Evolutionary conservation across 1,140 invertebrate species (phyloP).

Genomic region (Platyscapa corneri): DNA sequence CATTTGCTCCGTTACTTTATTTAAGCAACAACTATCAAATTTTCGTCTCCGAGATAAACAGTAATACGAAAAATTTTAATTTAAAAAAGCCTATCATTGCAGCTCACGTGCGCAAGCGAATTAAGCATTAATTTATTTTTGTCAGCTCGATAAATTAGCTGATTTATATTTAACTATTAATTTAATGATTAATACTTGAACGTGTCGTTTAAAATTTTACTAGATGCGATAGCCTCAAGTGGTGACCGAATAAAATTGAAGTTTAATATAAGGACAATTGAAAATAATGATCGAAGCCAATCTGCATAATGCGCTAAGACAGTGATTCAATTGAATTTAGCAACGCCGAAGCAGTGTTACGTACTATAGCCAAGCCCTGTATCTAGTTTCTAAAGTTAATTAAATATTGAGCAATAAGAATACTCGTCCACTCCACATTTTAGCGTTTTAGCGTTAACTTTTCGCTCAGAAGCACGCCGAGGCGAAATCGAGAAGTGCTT

Average conservation of each 20-base stretch:
- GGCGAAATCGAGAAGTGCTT: neutral
- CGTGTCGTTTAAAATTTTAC: neutral
- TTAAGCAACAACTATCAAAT: too few relatives aligned
- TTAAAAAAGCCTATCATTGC: neutral
- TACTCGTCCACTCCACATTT: neutral
- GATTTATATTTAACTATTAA: neutral
- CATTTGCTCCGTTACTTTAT: too few relatives aligned
- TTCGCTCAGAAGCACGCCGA: neutral
- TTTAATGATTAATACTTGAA: slow-evolving; percentile 19
- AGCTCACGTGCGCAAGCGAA: neutral
- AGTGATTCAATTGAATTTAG: slow-evolving; percentile 48
- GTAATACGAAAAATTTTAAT: too few relatives aligned
- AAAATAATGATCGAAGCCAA: slow-evolving; percentile 47
- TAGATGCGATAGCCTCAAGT: neutral
- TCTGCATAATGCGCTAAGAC: slow-evolving; percentile 46
- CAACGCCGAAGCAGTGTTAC: slow-evolving; percentile 2
- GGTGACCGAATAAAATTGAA: slow-evolving; percentile 46
- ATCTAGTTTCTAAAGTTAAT: slow-evolving; percentile 12
- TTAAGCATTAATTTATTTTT: neutral
- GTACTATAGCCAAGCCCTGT: neutral
- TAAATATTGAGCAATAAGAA: neutral
- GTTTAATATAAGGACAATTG: slow-evolving; percentile 46
- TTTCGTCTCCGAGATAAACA: too few relatives aligned
- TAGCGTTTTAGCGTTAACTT: neutral
- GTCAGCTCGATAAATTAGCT: neutral